Base-by-base conservation (phyloP, 2,888 invertebrate species). In the Liopterus haemorrhoidalis region DNA sequence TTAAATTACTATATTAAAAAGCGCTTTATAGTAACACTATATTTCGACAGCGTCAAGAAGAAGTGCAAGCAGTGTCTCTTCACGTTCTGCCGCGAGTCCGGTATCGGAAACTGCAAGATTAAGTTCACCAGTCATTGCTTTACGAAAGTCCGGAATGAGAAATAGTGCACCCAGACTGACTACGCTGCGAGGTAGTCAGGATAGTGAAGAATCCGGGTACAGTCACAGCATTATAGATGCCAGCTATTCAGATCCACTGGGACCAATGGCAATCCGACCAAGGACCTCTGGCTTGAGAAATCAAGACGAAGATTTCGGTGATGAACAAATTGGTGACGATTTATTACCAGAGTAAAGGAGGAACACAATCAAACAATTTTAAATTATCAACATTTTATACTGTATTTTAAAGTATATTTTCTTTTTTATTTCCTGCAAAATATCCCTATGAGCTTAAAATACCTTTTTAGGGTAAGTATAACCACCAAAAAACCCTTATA, bases 291-390 rank as follows among this genome's bases (percentile, higher is more conserved):
- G 71, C 30, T 70, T 70, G 59, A 74, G 37, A 75, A 73, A 57
- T 68, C 68, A 18, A 30, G 75, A 76, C 51, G 80, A 81, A 38
- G 82, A 84, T 61, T 82, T 83, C 65, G 82, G 75, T 12, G 79
- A 85, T 61, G 84, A 84, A 59, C 82, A 82, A 64, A 69, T 85
- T 14, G 83, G 82, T 12, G 82, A 83, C 57, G 83, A 84, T 62
- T 69, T 85, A 32, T 63, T 85, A 54, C 85, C 85, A 2, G 82
- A 82, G 61, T 84, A 70, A 71, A 53, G n/a, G n/a, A n/a, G n/a
- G n/a, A n/a, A n/a, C n/a, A n/a, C 37, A 31, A 38, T 22, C 11
- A 39, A 35, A 42, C 30, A 28, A 38, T 27, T 28, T 43, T 45
- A 19, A 9, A 39, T 19, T 24, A 20, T 28, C 19, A 16, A 30